These are phyloP conservation scores for Triops cancriformis DNA, from an alignment of 1,140 invertebrate genomes.

Conservation along the genomic window DNA sequence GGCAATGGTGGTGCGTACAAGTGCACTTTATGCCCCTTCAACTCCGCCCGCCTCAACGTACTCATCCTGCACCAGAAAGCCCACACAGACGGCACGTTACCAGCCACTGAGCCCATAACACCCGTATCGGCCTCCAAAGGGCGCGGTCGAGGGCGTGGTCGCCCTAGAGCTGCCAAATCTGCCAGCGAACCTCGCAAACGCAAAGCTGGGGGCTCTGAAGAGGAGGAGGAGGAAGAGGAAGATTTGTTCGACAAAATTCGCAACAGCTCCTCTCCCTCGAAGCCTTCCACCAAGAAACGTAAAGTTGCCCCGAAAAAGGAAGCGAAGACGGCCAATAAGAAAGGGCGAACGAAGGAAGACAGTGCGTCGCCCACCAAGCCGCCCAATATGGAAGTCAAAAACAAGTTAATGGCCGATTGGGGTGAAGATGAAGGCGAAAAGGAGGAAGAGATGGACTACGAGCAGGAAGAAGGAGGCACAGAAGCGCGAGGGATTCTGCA, in stretches of 20 bases:
- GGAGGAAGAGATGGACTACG: slow-evolving; percentile 1
- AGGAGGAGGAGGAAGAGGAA: slow-evolving; percentile 10
- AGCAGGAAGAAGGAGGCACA: neutral
- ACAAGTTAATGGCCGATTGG: slow-evolving; percentile 26
- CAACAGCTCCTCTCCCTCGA: neutral
- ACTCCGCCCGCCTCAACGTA: slow-evolving; percentile 20
- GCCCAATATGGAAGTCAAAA: slow-evolving; percentile 25
- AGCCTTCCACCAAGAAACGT: neutral
- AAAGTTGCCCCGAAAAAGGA: slow-evolving; percentile 6
- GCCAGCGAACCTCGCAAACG: neutral
- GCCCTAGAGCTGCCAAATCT: neutral
- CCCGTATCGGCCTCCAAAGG: slow-evolving; percentile 7
- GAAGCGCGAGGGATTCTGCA: neutral
- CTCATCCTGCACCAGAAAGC: slow-evolving; percentile 24
- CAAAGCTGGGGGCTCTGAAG: neutral
- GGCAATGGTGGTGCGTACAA: slow-evolving; percentile 17
- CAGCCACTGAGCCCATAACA: neutral
- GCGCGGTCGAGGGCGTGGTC: neutral
- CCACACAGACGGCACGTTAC: neutral
- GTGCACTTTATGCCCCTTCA: slow-evolving; percentile 21
- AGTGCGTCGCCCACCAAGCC: neutral
- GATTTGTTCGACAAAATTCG: slow-evolving; percentile 19
- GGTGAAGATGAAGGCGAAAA: slow-evolving; percentile 22
- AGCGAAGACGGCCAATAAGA: neutral
- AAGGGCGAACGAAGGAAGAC: slow-evolving; percentile 24